phyloP scores from a whole-genome alignment of 2,888 invertebrate species.

The Syrphus vitripennis region DNA sequence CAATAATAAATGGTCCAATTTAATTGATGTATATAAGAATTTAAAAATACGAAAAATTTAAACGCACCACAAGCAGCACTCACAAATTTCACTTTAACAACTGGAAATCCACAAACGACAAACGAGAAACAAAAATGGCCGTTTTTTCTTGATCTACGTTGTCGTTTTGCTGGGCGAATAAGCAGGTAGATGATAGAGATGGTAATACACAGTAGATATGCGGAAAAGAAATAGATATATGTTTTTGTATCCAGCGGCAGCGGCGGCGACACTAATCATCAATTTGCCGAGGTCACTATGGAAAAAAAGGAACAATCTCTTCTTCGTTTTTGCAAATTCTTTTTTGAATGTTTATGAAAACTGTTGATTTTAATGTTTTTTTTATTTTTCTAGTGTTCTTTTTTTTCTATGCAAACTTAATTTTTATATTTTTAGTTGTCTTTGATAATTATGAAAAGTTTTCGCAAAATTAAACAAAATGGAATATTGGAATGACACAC shows the following conservation, averaged over 20 bases:
- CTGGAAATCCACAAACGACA: slow-evolving; percentile 68
- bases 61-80: slow-evolving; percentile 49
- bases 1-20: slow-evolving; percentile 18
- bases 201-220: neutral
- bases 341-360: neutral
- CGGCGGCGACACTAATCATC: slow-evolving; percentile 22
- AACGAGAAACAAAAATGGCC: slow-evolving; percentile 64
- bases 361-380: neutral
- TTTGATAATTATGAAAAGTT: neutral
- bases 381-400: neutral
- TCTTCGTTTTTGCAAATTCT: neutral
- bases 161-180: slow-evolving; percentile 51
- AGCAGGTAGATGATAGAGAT: slow-evolving; percentile 54
- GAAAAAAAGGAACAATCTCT: slow-evolving; percentile 40
- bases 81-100: slow-evolving; percentile 70
- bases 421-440: neutral
- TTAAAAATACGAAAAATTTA: slow-evolving; percentile 21
- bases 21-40: slow-evolving; percentile 32
- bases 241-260: slow-evolving; percentile 22
- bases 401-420: neutral
- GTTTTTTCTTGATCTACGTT: slow-evolving; percentile 61
- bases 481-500: neutral
- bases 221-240: neutral
- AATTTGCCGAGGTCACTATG: slow-evolving; percentile 57
- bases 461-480: slow-evolving; percentile 21